Evolutionary conservation across 1,140 invertebrate genomes (phyloP), one percentile per base, ranked within the genome.

Genomic region (Aphidius gifuensis): DNA sequence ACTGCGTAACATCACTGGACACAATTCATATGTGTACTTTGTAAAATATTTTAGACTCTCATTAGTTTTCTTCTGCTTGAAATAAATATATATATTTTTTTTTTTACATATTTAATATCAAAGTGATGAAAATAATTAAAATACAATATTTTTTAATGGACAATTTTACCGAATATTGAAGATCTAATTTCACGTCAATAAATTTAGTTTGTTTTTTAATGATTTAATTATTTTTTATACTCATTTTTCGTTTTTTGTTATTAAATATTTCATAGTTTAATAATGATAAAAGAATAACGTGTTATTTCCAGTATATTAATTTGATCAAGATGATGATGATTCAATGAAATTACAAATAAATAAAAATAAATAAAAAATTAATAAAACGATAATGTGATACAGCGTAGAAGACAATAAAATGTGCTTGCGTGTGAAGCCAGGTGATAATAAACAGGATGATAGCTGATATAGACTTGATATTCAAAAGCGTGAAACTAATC

Each of bases 11-110:
- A 32, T 32, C 23, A 32, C 23, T 32, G 23, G 23, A 32, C 23
- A 32, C 23, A 51, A 7, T 51, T 7, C 49, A 16, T 51, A 4
- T 9, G 16, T 3, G 49, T 51, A 21, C n/a, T 21, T 23, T 51
- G 23, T 11, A 23, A 32, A 32, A 32, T 32, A 32, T 32, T 32
- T 38, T 39, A 38, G 32, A 0, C 9, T 55, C 39, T 55, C 40
- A 16, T 55, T 55, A 55, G 23, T 75, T 74, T 74, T 73, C 71
- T 74, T 74, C 69, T 68, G 69, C 69, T 72, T 72, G 50, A 70
- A 73, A 72, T 71, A 75, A 74, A 61, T 38, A 23, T 44, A 6
- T 16, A 5, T 7, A 51, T 32, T 53, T 42, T 59, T 59, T 23
- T 32, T 32, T 1, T 1, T 0, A 32, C 1, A 32, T 32, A 44